phyloP scores from a whole-genome alignment of 1,140 invertebrate species.

The Drosophila busckii region DNA sequence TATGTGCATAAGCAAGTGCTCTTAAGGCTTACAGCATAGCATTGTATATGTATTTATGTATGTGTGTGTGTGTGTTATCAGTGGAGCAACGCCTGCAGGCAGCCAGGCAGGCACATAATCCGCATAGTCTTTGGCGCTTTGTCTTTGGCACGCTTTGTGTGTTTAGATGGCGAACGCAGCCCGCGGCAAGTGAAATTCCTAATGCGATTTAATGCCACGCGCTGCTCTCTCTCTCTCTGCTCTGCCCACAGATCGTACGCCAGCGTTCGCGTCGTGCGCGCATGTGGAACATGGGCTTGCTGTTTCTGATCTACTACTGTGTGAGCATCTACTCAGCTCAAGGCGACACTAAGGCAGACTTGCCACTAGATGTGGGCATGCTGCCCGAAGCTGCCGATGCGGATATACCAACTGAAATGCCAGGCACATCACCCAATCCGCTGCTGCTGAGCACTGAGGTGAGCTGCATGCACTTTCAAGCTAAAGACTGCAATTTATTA shows the following conservation, averaged over 20 bases:
- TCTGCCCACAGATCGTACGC: conserved; percentile 55
- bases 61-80: conserved; percentile 9
- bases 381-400: conserved; percentile 41
- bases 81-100: conserved; percentile 23
- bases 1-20: background rate
- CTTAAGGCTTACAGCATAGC: no score
- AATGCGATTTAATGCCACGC: conserved; percentile 1
- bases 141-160: conserved; percentile 36
- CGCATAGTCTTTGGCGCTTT: conserved; percentile 32
- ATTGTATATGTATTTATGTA: background rate
- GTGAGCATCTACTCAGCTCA: conserved; percentile 72
- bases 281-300: conserved; percentile 74
- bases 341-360: conserved; percentile 34
- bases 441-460: conserved; percentile 30
- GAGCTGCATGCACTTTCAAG: background rate
- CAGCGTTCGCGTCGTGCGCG: conserved; percentile 68
- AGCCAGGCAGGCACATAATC: conserved; percentile 27
- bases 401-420: conserved; percentile 9
- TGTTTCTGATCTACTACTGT: conserved; percentile 75
- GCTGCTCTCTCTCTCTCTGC: background rate
- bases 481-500: background rate
- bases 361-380: conserved; percentile 40
- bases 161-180: conserved; percentile 19
- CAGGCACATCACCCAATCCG: background rate
- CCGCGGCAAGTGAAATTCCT: no score